phyloP scores from a whole-genome alignment of 2,113 vertebrate genomes.

The Pantherophis guttatus region DNA sequence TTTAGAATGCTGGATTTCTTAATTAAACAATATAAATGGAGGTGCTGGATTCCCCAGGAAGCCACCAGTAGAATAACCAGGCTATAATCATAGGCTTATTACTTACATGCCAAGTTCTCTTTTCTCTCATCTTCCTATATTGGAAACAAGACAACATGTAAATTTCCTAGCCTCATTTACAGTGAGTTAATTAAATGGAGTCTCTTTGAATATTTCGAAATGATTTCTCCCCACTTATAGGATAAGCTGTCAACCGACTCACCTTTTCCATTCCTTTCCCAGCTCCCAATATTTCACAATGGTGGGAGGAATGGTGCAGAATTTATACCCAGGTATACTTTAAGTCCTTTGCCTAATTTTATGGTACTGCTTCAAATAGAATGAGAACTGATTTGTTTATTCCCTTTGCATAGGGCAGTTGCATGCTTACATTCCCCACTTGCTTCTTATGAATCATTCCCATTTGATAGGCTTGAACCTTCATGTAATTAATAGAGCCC shows the following conservation, averaged over 20 bases:
- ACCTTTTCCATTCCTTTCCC: neutral
- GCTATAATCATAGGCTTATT: neutral
- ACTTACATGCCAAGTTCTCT: neutral
- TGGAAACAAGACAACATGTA: neutral
- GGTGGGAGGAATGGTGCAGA: neutral
- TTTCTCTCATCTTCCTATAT: neutral
- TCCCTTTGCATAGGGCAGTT: neutral
- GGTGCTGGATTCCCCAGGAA: neutral
- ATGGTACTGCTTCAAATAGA: neutral
- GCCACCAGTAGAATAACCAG: slow-evolving; percentile 17
- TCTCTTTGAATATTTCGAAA: neutral
- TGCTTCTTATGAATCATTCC: neutral
- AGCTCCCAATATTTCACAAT: neutral
- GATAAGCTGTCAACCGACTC: neutral
- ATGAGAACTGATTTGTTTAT: neutral
- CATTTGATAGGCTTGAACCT: neutral
- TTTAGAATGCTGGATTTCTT: slow-evolving; percentile 44
- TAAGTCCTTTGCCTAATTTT: neutral
- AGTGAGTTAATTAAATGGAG: neutral
- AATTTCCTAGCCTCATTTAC: neutral
- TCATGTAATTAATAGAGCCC: neutral
- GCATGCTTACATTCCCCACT: neutral
- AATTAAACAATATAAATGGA: slow-evolving; percentile 45
- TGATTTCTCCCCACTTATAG: neutral
- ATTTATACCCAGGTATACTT: neutral